A percentile compares a stretch with the other conserved stretches of the same genome.
Conservation (phyloP, 2,113 vertebrate species). For the Tricholaema leucomelas region DNA sequence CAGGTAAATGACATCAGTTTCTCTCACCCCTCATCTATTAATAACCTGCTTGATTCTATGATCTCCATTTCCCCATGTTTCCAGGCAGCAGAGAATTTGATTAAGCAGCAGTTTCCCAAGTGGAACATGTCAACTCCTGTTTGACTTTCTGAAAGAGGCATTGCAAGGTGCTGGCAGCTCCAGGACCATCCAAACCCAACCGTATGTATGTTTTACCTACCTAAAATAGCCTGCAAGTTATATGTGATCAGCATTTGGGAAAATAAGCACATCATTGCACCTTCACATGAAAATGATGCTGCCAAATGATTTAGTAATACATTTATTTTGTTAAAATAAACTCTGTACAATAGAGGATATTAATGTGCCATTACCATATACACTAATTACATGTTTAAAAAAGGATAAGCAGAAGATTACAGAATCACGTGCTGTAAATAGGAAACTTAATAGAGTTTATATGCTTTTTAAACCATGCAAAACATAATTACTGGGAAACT, state of each 20-base stretch:
- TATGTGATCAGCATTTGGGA: not conserved
- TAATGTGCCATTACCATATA: slow-evolving; percentile 57
- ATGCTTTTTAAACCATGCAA: slow-evolving; percentile 27
- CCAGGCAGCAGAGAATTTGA: not conserved
- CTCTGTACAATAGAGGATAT: slow-evolving; percentile 37
- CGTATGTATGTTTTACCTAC: not conserved
- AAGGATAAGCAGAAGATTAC: slow-evolving; percentile 22
- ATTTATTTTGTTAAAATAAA: slow-evolving; percentile 70
- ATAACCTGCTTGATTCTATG: not conserved
- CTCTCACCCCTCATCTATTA: no score
- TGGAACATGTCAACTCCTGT: not conserved
- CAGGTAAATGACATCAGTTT: no score
- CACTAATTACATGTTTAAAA: slow-evolving; percentile 56
- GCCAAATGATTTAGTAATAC: slow-evolving; percentile 53
- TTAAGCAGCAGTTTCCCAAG: not conserved
- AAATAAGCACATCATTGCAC: not conserved
- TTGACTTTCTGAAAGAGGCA: not conserved
- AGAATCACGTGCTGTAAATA: slow-evolving; percentile 52
- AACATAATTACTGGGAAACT: not conserved
- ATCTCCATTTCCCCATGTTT: not conserved
- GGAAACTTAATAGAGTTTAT: slow-evolving; percentile 34
- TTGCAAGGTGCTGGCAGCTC: not conserved
- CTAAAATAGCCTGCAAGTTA: not conserved
- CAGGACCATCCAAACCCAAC: not conserved
- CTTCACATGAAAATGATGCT: not conserved